phyloP scores from a whole-genome alignment of 2,888 invertebrate species.

The Trimorus sp. region DNA sequence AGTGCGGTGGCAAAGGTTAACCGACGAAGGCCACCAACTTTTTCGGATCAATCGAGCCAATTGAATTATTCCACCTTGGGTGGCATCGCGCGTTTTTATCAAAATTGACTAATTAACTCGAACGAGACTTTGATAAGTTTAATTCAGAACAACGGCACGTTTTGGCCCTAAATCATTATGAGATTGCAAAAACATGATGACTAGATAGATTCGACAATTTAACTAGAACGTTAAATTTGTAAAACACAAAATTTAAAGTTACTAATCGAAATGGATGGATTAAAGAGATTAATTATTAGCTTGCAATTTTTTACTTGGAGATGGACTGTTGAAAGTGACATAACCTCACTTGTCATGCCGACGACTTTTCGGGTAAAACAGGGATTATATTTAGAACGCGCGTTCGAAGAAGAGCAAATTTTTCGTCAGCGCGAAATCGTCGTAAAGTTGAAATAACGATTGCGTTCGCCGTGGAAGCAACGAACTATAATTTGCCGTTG shows the following conservation, averaged over 20 bases:
- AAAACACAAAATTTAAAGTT: too few species aligned
- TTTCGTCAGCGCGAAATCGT: conserved; percentile 27
- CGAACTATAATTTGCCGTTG: conserved; percentile 56
- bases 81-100: neutral
- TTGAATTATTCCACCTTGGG: conserved; percentile 17
- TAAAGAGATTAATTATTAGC: too few species aligned
- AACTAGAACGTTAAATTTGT: too few species aligned
- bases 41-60: conserved; percentile 15
- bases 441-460: conserved; percentile 48
- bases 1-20: conserved; percentile 39
- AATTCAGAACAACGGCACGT: too few species aligned
- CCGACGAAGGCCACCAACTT: conserved; percentile 4
- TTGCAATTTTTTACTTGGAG: too few species aligned
- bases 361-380: conserved; percentile 6
- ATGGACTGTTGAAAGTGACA: too few species aligned
- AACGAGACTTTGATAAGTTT: neutral
- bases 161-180: too few species aligned
- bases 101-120: neutral
- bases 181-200: too few species aligned
- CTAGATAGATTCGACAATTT: too few species aligned
- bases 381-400: conserved; percentile 30
- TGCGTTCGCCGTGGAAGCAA: conserved; percentile 37
- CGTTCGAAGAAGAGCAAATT: conserved; percentile 22
- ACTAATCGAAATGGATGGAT: too few species aligned
- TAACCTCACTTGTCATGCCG: neutral